phyloP scores from a whole-genome alignment of 1,140 invertebrate genomes.

The Drosophila neocordata region DNA sequence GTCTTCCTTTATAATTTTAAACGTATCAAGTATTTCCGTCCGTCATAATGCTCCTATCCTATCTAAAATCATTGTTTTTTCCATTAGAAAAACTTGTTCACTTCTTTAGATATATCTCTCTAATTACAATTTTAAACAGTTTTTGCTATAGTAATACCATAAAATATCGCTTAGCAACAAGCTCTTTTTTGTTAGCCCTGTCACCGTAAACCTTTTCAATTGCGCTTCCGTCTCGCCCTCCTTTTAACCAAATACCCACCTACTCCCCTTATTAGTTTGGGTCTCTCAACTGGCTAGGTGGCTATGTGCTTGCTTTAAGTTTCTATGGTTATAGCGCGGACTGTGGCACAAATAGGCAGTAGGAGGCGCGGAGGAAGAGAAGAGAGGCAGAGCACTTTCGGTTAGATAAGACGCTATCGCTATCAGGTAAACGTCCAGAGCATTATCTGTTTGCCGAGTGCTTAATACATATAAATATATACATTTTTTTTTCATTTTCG shows the following conservation, averaged over 20 bases:
- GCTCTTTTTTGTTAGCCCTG: constrained; percentile 13
- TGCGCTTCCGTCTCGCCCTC: constrained; percentile 23
- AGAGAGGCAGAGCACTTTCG: constrained; percentile 18
- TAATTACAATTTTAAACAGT: constrained; percentile 7
- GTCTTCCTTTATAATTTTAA: not conserved
- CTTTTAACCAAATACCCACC: too few relatives aligned
- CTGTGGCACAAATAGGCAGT: constrained; percentile 24
- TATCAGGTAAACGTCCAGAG: constrained; percentile 42
- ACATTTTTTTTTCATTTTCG: constrained; percentile 32
- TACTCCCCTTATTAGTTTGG: constrained; percentile 17
- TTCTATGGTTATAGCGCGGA: constrained; percentile 49
- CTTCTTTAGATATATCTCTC: constrained; percentile 8
- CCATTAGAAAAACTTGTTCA: constrained; percentile 16
- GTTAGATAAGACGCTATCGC: constrained; percentile 66
- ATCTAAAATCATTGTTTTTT: constrained; percentile 1
- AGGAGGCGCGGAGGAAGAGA: not conserved
- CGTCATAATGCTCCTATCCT: not conserved
- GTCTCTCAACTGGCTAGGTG: constrained; percentile 7
- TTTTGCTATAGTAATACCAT: constrained; percentile 9
- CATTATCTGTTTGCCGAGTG: constrained; percentile 68
- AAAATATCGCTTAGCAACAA: constrained; percentile 35
- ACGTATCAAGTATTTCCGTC: not conserved
- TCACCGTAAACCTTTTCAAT: not conserved
- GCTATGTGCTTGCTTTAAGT: constrained; percentile 12
- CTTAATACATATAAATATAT: constrained; percentile 35